A percentile compares a stretch with the other conserved stretches of the same genome.
Evolutionary conservation across 1,140 invertebrate species (phyloP).

Genomic region (Melipona quadrifasciata): DNA sequence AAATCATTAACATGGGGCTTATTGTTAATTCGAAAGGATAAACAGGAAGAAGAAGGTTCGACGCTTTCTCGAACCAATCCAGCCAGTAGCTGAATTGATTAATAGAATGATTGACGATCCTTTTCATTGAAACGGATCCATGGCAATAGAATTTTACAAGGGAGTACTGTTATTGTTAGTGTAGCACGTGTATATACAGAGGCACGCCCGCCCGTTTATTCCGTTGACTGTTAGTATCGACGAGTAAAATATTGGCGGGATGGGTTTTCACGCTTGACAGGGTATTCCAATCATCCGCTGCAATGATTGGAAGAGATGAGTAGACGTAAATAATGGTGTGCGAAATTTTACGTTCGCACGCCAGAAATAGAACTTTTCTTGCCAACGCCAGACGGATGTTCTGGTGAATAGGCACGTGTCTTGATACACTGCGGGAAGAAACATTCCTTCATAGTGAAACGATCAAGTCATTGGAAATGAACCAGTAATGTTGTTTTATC

Average conservation of each 20-base stretch:
- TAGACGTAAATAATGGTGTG: slow-evolving; percentile 45
- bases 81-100: slow-evolving; percentile 9
- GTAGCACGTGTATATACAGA: not conserved
- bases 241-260: slow-evolving; percentile 33
- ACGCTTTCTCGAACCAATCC: slow-evolving; percentile 14
- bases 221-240: not conserved
- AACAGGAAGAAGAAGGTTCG: not conserved
- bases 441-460: not conserved
- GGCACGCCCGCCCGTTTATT: slow-evolving; percentile 5
- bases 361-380: slow-evolving; percentile 37
- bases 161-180: not conserved
- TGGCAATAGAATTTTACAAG: slow-evolving; percentile 8
- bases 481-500: not conserved
- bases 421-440: not conserved
- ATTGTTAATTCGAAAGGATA: not conserved
- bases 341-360: slow-evolving; percentile 38
- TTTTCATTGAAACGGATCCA: slow-evolving; percentile 15
- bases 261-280: slow-evolving; percentile 50
- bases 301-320: slow-evolving; percentile 32
- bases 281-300: slow-evolving; percentile 39
- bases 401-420: not conserved
- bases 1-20: too few relatives aligned
- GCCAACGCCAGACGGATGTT: not conserved
- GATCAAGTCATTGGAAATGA: not conserved
- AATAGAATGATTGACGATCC: slow-evolving; percentile 39